These are phyloP conservation scores for Chironomus tentans DNA, from an alignment of 2,888 invertebrate species.

Conservation along the genomic window DNA sequence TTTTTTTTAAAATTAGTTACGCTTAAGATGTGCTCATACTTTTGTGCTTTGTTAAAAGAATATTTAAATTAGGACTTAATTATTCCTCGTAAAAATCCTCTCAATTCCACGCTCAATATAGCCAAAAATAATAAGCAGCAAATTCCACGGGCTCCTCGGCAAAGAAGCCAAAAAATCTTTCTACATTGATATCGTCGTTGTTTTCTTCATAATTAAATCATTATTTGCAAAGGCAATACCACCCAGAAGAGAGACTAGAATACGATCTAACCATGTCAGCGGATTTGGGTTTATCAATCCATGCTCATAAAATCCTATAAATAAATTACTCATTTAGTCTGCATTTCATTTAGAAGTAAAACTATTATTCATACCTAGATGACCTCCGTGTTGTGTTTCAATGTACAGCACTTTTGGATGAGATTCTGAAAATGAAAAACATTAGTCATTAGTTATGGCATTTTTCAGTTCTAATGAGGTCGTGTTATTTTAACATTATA, in stretches of 20 bases:
- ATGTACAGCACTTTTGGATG: conserved; percentile 62
- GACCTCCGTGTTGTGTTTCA: conserved; percentile 84
- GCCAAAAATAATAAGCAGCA: no score
- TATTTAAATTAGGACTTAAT: no score
- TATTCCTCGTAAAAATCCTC: no score
- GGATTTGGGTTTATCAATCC: conserved; percentile 78
- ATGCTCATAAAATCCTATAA: conserved; percentile 74
- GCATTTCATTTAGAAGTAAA: background rate
- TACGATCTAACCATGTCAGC: conserved; percentile 86
- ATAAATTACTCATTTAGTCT: background rate
- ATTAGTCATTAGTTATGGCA: no score
- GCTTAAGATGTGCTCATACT: no score
- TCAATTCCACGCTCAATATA: no score
- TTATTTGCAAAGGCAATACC: conserved; percentile 56
- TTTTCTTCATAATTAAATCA: conserved; percentile 26
- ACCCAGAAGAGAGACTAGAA: conserved; percentile 72
- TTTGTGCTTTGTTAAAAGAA: no score
- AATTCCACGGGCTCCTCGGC: no score
- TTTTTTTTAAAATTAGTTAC: no score
- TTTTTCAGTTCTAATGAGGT: no score
- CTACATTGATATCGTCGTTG: conserved; percentile 12
- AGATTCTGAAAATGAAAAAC: conserved; percentile 46
- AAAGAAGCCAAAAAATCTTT: background rate
- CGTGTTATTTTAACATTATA: no score
- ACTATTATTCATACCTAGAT: conserved; percentile 49